Conservation (phyloP, 2,888 invertebrate species). For the Ophion ellenae region DNA sequence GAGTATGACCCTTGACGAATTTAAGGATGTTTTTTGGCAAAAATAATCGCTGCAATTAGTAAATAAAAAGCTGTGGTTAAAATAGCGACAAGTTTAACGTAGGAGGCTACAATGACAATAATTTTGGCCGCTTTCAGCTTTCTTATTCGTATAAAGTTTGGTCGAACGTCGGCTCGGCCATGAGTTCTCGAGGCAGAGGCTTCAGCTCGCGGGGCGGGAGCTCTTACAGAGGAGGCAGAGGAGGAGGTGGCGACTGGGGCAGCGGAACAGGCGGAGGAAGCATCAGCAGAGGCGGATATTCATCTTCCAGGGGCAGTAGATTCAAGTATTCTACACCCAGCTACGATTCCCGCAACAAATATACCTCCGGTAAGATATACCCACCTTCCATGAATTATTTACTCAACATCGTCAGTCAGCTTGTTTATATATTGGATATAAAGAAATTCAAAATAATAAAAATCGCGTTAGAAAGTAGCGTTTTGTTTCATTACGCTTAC, state of each 20-base stretch:
- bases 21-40: background rate
- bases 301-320: constrained; percentile 80
- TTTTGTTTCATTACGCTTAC: too few relatives aligned
- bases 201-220: constrained; percentile 79
- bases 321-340: constrained; percentile 80
- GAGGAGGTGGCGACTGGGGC: constrained; percentile 77
- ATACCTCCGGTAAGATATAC: constrained; percentile 76
- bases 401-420: background rate
- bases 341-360: constrained; percentile 80
- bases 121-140: constrained; percentile 10
- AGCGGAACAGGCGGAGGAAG: constrained; percentile 74
- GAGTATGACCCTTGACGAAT: background rate
- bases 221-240: constrained; percentile 78
- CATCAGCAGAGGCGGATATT: constrained; percentile 78
- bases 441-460: too few relatives aligned
- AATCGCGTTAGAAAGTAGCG: too few relatives aligned
- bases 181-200: constrained; percentile 81
- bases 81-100: background rate
- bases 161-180: constrained; percentile 71
- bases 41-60: background rate
- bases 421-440: constrained; percentile 8
- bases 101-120: background rate
- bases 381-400: background rate
- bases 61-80: too few relatives aligned
- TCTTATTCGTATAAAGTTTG: constrained; percentile 28